Evolutionary conservation across 2,888 invertebrate species (phyloP).

Genomic region (Clepsis dumicolana): DNA sequence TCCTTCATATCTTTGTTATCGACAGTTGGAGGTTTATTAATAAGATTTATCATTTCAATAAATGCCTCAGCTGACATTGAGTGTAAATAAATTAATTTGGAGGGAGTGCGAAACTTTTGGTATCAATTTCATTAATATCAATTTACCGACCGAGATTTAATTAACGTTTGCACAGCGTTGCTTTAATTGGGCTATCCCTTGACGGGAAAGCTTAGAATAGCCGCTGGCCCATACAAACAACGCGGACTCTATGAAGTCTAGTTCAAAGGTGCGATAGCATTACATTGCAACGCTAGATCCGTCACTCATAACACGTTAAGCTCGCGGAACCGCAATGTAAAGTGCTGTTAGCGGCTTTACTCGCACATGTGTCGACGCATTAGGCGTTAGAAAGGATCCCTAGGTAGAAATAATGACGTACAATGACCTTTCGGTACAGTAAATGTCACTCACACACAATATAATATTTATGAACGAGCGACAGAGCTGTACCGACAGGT

Average conservation of each 20-base stretch:
- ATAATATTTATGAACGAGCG: not conserved
- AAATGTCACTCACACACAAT: not conserved
- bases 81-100: constrained; percentile 13
- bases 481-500: too few relatives aligned
- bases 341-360: not conserved
- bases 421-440: not conserved
- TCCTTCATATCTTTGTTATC: not conserved
- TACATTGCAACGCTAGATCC: not conserved
- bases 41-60: constrained; percentile 16
- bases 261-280: not conserved
- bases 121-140: constrained; percentile 34
- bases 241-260: not conserved
- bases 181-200: constrained; percentile 52
- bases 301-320: not conserved
- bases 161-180: constrained; percentile 26
- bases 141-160: constrained; percentile 26
- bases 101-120: constrained; percentile 28
- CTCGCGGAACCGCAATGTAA: not conserved
- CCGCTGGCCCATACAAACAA: constrained; percentile 23
- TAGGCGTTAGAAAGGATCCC: not conserved
- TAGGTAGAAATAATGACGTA: not conserved
- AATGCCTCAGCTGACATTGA: not conserved
- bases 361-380: not conserved
- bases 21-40: not conserved
- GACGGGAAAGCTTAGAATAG: constrained; percentile 43